phyloP scores from a whole-genome alignment of 2,113 vertebrate genomes.

The Mixornis gularis region DNA sequence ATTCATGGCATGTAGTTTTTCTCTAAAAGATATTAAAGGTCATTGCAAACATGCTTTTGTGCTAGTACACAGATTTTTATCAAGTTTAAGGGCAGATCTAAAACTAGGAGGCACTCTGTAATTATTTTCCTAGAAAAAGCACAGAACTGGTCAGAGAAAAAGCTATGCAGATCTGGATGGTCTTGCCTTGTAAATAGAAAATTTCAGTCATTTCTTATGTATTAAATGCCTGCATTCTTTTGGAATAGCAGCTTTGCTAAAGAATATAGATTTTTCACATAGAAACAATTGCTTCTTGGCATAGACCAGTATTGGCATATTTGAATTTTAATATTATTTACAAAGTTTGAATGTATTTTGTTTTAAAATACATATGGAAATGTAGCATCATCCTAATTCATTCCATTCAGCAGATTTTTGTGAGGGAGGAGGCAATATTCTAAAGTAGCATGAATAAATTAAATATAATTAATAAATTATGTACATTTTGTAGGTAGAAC shows the following conservation, averaged over 20 bases:
- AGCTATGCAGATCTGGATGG: background rate
- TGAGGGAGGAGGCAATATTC: background rate
- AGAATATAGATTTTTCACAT: background rate
- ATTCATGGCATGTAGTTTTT: background rate
- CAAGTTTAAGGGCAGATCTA: background rate
- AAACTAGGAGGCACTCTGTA: background rate
- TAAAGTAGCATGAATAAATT: background rate
- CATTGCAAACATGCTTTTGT: background rate
- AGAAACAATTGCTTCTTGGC: background rate
- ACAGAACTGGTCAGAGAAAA: background rate
- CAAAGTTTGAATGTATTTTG: background rate
- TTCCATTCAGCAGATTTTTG: background rate
- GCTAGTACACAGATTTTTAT: background rate
- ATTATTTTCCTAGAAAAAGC: background rate
- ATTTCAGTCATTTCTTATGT: background rate
- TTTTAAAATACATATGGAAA: background rate
- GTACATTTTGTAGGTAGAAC: background rate
- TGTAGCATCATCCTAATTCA: background rate
- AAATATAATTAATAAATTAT: background rate
- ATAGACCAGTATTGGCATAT: background rate
- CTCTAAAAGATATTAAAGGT: background rate
- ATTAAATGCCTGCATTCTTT: background rate
- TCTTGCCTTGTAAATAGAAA: background rate
- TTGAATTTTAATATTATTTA: background rate
- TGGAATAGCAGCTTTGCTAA: background rate